A percentile compares a stretch with the other conserved stretches of the same genome.
Evolutionary conservation across 1,140 invertebrate genomes (phyloP).

Genomic region (Drosophila navojoa): DNA sequence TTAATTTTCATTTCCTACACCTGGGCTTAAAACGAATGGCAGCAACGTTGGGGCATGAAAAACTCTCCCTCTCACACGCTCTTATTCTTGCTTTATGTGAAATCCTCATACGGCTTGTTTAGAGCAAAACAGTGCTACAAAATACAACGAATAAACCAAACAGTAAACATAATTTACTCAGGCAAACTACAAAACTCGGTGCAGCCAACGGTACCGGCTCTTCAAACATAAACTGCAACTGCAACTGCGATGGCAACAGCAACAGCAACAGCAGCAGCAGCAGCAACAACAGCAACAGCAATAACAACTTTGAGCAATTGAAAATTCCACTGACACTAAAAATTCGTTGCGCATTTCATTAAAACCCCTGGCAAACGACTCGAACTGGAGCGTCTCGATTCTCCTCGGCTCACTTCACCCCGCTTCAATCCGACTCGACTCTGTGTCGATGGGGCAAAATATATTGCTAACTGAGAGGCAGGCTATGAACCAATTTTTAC

Average conservation of each 20-base stretch:
- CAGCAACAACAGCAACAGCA: conserved; percentile 24
- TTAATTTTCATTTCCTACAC: conserved; percentile 39
- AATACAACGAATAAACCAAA: conserved; percentile 41
- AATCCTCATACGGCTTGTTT: conserved; percentile 37
- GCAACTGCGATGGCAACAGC: conserved; percentile 22
- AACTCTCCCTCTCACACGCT: background rate
- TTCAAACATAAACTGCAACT: conserved; percentile 59
- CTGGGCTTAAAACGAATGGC: background rate
- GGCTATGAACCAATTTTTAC: conserved; percentile 70
- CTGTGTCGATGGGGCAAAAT: conserved; percentile 51
- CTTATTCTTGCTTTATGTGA: conserved; percentile 9
- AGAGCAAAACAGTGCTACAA: conserved; percentile 6
- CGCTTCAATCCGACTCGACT: conserved; percentile 6
- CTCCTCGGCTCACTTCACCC: conserved; percentile 15
- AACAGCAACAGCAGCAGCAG: conserved; percentile 23
- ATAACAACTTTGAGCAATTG: conserved; percentile 63
- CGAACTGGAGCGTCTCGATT: conserved; percentile 14
- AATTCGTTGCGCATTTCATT: conserved; percentile 76
- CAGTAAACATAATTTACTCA: conserved; percentile 56
- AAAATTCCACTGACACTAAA: conserved; percentile 73
- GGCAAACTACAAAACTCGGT: conserved; percentile 44
- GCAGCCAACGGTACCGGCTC: conserved; percentile 33
- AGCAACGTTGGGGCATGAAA: background rate
- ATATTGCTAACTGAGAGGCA: conserved; percentile 45
- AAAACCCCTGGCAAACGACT: conserved; percentile 57